Percentiles rank a stretch among this genome's conserved stretches.
Evolutionary conservation across 1,140 invertebrate species (phyloP).

Genomic region (Lanistes nyassanus): DNA sequence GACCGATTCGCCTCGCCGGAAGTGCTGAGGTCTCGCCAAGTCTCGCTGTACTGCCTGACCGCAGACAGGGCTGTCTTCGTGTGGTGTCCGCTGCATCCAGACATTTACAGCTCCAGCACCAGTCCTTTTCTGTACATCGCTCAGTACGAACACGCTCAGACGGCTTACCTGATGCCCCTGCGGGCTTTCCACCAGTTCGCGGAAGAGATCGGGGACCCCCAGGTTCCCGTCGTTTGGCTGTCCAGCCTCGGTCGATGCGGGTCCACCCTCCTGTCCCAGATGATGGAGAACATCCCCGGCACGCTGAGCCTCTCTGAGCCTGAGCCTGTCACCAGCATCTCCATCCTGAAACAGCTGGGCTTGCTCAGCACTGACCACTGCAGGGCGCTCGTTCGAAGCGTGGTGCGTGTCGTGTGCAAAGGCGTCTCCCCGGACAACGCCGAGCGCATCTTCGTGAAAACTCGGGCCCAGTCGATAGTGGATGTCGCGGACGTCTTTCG

Average conservation of each 20-base stretch:
- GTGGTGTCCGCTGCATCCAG: too few relatives aligned
- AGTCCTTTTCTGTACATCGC: too few relatives aligned
- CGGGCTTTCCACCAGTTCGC: slow-evolving; percentile 10
- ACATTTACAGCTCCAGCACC: too few relatives aligned
- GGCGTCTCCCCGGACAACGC: too few relatives aligned
- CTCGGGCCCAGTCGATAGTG: not conserved
- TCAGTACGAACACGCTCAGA: too few relatives aligned
- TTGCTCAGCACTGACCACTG: too few relatives aligned
- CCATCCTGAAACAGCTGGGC: not conserved
- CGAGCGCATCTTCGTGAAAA: slow-evolving; percentile 2
- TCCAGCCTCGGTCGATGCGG: slow-evolving; percentile 21
- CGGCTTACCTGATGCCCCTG: too few relatives aligned
- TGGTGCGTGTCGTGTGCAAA: not conserved
- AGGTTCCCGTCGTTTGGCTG: slow-evolving; percentile 12
- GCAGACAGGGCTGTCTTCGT: too few relatives aligned
- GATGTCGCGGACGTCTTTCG: not conserved
- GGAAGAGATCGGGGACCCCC: slow-evolving; percentile 14
- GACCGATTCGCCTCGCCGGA: too few relatives aligned
- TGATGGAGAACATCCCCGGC: slow-evolving; percentile 17
- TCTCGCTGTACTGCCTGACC: too few relatives aligned
- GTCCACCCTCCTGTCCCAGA: slow-evolving; percentile 15
- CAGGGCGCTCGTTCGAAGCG: not conserved
- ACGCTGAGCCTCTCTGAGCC: slow-evolving; percentile 10
- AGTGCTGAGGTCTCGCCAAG: too few relatives aligned
- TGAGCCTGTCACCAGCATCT: slow-evolving; percentile 11